Base-by-base conservation (phyloP, 2,797 vertebrate genomes). In the Parotocinclus haroldoi region DNA sequence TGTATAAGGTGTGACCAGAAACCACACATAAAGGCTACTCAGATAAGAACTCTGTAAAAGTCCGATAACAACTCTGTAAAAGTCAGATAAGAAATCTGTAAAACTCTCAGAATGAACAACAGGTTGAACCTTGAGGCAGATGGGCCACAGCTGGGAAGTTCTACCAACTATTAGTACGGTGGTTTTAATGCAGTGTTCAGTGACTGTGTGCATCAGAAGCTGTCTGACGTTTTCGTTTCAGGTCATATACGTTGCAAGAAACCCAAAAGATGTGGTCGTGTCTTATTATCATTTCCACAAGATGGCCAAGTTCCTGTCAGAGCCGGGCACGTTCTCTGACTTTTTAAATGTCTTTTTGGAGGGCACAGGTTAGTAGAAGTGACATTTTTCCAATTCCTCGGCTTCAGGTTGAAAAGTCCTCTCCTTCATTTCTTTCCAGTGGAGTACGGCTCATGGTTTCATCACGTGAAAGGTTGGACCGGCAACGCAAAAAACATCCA, bases 271-370 rank as follows among this genome's bases (percentile, higher is more conserved):
- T 0, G 87, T 92, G 0, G 71, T 64, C 0, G 92, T 95, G 9
- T 97, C 94, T 1, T 96, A 85, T 79, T 96, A 93, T 71, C 83
- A 94, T 72, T 95, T 95, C 77, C 90, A 93, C 71, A 89, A 79
- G 63, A 81, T 96, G 61, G 93, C 92, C 56, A 90, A 89, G 7
- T 96, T 96, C 78, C 79, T 96, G 18, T 93, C 93, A 0, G 76
- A 92, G 0, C 67, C 84, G 0, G 57, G 70, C 11, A 81, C 89
- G 10, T 95, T 96, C 0, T 64, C 84, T 0, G 74, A 88, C 61
- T 97, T 96, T 80, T 79, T 95, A n/a, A 68, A 68, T 0, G 44
- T 0, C 9, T 95, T 95, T 76, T 73, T 93, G 0, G 71, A 91
- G 6, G 92, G 91, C 61, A 86, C 78, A 12, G 68, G 94, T 94